These are phyloP conservation scores for Calameuta filiformis DNA, from an alignment of 2,888 invertebrate species.

Conservation along the genomic window DNA sequence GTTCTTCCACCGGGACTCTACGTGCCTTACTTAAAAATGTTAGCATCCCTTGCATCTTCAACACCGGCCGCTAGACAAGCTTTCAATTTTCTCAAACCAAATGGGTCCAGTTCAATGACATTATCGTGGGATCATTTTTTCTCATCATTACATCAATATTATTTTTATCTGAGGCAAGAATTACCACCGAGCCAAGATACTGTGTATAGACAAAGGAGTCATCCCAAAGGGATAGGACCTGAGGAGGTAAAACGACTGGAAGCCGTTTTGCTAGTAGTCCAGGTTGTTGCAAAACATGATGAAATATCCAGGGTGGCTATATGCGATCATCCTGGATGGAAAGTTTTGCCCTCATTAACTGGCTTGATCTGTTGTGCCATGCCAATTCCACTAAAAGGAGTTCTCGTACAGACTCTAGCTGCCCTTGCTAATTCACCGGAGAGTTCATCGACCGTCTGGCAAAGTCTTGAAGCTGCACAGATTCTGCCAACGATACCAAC, in stretches of 20 bases:
- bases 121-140: constrained; percentile 91
- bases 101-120: constrained; percentile 69
- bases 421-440: constrained; percentile 83
- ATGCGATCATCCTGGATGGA: constrained; percentile 91
- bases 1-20: constrained; percentile 85
- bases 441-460: constrained; percentile 87
- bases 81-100: constrained; percentile 81
- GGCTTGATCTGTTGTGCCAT: constrained; percentile 89
- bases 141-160: constrained; percentile 79
- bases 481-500: constrained; percentile 78
- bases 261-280: constrained; percentile 82
- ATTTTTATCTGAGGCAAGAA: constrained; percentile 78
- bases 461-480: constrained; percentile 84
- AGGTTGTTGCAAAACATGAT: constrained; percentile 82
- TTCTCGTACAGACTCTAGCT: constrained; percentile 81
- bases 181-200: constrained; percentile 74
- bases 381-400: constrained; percentile 86
- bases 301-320: constrained; percentile 83
- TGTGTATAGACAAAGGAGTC: constrained; percentile 71
- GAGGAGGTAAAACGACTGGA: constrained; percentile 88
- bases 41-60: constrained; percentile 83
- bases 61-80: constrained; percentile 82
- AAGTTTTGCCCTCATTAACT: constrained; percentile 81
- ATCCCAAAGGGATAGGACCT: constrained; percentile 77
- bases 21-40: constrained; percentile 87